phyloP scores from a whole-genome alignment of 2,888 invertebrate genomes.

The Torymus tubicola region DNA sequence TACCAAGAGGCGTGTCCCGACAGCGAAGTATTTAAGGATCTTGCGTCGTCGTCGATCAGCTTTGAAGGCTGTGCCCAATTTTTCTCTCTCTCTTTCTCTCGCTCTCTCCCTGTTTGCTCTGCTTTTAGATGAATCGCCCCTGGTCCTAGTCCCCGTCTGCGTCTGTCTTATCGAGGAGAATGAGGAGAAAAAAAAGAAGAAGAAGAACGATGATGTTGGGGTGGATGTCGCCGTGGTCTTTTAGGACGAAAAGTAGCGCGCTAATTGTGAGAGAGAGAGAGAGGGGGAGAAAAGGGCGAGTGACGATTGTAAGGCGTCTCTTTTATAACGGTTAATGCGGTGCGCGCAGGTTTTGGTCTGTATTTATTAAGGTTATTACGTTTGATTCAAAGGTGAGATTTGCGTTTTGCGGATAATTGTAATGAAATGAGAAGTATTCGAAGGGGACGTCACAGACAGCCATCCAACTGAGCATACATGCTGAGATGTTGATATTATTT shows the following conservation, averaged over 20 bases:
- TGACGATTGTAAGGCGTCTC: too few species aligned
- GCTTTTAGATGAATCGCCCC: constrained; percentile 35
- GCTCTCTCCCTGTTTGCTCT: constrained; percentile 36
- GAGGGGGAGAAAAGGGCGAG: background rate
- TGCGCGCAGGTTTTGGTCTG: too few species aligned
- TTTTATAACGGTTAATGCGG: too few species aligned
- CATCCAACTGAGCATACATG: too few species aligned
- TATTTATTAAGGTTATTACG: too few species aligned
- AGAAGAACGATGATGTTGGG: background rate
- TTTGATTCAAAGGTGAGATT: too few species aligned
- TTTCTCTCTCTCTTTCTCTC: background rate
- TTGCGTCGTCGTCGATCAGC: constrained; percentile 24
- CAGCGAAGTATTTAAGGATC: constrained; percentile 39
- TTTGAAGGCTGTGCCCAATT: constrained; percentile 35
- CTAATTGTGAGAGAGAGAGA: constrained; percentile 4
- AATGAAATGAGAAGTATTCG: too few species aligned
- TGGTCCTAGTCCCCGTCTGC: too few species aligned
- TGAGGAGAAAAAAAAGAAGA: background rate
- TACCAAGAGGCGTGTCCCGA: background rate
- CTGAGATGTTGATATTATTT: too few species aligned
- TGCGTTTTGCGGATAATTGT: too few species aligned
- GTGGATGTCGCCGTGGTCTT: background rate
- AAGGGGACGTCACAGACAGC: too few species aligned
- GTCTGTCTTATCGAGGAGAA: constrained; percentile 15
- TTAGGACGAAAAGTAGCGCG: constrained; percentile 17